Conservation (phyloP, 2,888 invertebrate genomes). For the Nephrotoma guestfalica region DNA sequence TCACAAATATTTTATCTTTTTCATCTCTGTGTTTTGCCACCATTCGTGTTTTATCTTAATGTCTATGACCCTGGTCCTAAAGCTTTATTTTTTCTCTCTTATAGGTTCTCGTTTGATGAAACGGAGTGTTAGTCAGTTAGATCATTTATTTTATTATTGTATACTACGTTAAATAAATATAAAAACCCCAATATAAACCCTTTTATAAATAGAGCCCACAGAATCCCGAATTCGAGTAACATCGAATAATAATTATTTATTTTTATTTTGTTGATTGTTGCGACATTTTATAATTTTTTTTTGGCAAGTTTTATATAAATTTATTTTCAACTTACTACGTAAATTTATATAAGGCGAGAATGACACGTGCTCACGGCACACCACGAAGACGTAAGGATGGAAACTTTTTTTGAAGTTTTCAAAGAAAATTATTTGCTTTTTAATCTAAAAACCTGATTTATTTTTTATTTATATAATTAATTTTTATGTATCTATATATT, state of each 20-base stretch:
- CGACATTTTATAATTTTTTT: not conserved
- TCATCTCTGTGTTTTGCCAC: not conserved
- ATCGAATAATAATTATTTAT: not conserved
- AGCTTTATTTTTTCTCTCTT: not conserved
- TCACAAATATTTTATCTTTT: not conserved
- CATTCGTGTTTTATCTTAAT: not conserved
- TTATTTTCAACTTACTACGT: too few relatives aligned
- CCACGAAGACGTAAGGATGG: not conserved
- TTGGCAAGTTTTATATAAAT: not conserved
- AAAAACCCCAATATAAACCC: not conserved
- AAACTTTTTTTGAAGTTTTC: not conserved
- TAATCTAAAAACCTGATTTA: not conserved
- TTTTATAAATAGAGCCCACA: not conserved
- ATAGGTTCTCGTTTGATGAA: slow-evolving; percentile 2
- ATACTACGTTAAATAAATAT: not conserved
- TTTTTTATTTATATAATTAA: not conserved
- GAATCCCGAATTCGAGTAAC: not conserved
- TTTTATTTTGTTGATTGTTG: not conserved
- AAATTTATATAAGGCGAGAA: not conserved
- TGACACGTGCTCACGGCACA: not conserved
- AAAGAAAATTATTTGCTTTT: not conserved
- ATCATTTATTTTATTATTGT: not conserved
- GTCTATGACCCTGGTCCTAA: not conserved
- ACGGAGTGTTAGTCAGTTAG: not conserved
- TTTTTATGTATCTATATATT: not conserved